Evolutionary conservation across 1,140 invertebrate genomes (phyloP).

Genomic region (Teleopsis dalmanni): DNA sequence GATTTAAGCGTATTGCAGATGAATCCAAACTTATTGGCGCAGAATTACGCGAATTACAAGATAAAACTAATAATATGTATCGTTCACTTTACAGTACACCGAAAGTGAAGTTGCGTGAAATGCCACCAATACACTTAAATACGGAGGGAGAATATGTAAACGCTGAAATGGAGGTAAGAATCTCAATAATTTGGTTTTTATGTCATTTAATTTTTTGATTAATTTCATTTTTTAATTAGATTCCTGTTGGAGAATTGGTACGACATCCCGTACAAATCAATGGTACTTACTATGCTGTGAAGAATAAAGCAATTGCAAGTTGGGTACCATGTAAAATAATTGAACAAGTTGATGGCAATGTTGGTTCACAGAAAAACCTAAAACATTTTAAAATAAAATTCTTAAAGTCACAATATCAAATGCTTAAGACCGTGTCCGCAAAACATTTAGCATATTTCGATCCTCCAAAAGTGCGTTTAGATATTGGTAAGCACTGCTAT

Average conservation of each 20-base stretch:
- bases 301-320: slow-evolving; percentile 41
- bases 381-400: slow-evolving; percentile 47
- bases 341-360: slow-evolving; percentile 39
- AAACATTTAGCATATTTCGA: slow-evolving; percentile 61
- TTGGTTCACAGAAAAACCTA: slow-evolving; percentile 29
- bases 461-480: slow-evolving; percentile 53
- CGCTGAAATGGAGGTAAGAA: slow-evolving; percentile 12
- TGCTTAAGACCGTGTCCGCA: slow-evolving; percentile 48
- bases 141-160: no score
- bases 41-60: slow-evolving; percentile 44
- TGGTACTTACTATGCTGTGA: slow-evolving; percentile 30
- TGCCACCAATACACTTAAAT: slow-evolving; percentile 34
- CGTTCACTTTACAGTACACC: slow-evolving; percentile 45
- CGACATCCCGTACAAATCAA: slow-evolving; percentile 29
- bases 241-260: slow-evolving; percentile 30
- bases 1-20: slow-evolving; percentile 25
- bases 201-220: no score
- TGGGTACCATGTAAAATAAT: slow-evolving; percentile 38
- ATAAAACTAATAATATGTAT: slow-evolving; percentile 42
- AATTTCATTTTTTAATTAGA: slow-evolving; percentile 21
- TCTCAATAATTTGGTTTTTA: no score
- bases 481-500: no score
- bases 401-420: slow-evolving; percentile 42
- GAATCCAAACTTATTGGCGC: slow-evolving; percentile 40
- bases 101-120: slow-evolving; percentile 42